A percentile compares a stretch with the other conserved stretches of the same genome.
Evolutionary conservation across 1,140 invertebrate species (phyloP).

Genomic region (Trachymyrmex cornetzi): DNA sequence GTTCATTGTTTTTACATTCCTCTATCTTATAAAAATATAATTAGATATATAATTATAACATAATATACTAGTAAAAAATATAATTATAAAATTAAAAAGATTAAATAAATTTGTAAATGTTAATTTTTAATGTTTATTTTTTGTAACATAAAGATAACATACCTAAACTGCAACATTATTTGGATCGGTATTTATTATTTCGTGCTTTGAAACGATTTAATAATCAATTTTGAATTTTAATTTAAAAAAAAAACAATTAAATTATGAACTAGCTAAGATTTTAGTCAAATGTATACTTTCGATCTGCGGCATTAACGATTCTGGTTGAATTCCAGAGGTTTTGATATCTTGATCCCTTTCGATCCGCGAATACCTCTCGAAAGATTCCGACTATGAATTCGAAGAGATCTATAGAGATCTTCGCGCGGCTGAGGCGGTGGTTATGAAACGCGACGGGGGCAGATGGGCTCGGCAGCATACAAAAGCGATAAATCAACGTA

Average conservation of each 20-base stretch:
- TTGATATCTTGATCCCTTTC: not conserved
- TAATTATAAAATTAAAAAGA: no score
- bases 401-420: conserved; percentile 55
- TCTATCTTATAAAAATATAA: no score
- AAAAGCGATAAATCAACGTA: conserved; percentile 79
- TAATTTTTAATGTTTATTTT: no score
- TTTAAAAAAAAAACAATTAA: not conserved
- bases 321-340: not conserved
- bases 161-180: no score
- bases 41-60: no score
- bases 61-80: no score
- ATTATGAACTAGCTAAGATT: not conserved
- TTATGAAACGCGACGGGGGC: conserved; percentile 38
- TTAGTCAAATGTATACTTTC: not conserved
- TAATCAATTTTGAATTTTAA: not conserved
- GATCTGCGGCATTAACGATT: not conserved
- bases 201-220: not conserved
- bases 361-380: conserved; percentile 49
- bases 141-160: no score
- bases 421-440: conserved; percentile 19
- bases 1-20: no score
- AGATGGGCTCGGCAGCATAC: conserved; percentile 62
- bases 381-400: conserved; percentile 52
- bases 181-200: no score
- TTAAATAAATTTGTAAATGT: no score